These are phyloP conservation scores for Brachypodius melanocephalos DNA, from an alignment of 2,113 vertebrate genomes.

Conservation along the genomic window DNA sequence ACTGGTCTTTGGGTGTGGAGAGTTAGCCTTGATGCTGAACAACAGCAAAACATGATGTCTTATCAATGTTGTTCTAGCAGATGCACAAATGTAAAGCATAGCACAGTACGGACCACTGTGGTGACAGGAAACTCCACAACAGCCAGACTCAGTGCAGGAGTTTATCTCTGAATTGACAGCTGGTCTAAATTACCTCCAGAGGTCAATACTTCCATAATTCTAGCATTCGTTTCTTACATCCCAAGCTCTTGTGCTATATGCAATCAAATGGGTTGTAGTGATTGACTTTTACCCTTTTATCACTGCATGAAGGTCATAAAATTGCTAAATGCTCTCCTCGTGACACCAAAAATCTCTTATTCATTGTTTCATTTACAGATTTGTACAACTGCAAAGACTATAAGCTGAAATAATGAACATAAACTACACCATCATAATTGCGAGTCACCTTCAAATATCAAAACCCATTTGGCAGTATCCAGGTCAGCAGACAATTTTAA, in stretches of 20 bases:
- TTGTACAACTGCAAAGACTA: background rate
- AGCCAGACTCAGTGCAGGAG: background rate
- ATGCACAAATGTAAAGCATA: background rate
- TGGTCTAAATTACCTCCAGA: background rate
- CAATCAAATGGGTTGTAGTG: background rate
- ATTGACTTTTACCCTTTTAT: background rate
- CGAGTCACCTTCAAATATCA: background rate
- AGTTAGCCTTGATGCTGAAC: background rate
- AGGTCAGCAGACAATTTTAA: constrained; percentile 35
- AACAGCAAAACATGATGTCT: background rate
- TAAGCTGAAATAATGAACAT: background rate
- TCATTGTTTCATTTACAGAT: background rate
- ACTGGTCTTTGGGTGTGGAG: background rate
- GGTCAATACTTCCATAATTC: background rate
- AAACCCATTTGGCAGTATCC: background rate
- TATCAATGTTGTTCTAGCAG: background rate
- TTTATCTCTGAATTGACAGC: background rate
- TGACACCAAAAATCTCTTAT: background rate
- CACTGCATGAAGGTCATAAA: background rate
- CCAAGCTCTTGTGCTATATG: background rate
- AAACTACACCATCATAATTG: background rate
- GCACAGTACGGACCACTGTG: background rate
- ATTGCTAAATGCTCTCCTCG: background rate
- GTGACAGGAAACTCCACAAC: background rate
- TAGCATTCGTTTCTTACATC: background rate